A percentile compares a stretch with the other conserved stretches of the same genome.
phyloP scores from a whole-genome alignment of 2,797 vertebrate species.

The Eremophila alpestris region DNA sequence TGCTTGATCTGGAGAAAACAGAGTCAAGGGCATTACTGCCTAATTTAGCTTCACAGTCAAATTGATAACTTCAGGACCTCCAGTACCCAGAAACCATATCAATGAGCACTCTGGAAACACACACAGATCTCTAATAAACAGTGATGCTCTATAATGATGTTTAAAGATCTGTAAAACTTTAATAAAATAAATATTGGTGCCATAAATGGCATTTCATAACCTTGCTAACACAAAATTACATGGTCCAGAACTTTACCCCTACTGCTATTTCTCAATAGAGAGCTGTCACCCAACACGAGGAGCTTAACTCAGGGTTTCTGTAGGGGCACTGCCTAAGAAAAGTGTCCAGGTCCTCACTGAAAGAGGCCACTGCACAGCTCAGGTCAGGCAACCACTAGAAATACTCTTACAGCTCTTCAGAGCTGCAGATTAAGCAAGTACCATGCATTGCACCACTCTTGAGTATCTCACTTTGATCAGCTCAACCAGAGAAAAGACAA shows the following conservation, averaged over 20 bases:
- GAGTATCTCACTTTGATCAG: background rate
- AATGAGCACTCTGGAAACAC: background rate
- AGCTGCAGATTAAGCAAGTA: background rate
- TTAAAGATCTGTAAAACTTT: conserved; percentile 9
- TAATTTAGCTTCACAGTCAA: conserved; percentile 31
- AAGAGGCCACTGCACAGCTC: background rate
- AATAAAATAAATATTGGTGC: background rate
- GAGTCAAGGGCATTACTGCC: conserved; percentile 37
- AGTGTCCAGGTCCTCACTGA: background rate
- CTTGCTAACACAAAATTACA: background rate
- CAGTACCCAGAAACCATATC: background rate
- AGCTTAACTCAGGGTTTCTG: background rate
- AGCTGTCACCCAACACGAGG: background rate
- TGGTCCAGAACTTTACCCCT: background rate
- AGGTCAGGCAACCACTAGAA: background rate
- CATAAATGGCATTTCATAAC: background rate
- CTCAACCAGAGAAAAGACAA: background rate
- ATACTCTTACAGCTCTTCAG: background rate
- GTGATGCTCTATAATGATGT: background rate
- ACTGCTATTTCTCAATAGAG: background rate
- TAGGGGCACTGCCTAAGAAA: background rate
- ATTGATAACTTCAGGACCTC: conserved; percentile 1
- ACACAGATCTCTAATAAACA: background rate
- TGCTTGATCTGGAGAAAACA: conserved; percentile 32
- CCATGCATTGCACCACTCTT: background rate